Percentiles rank a stretch among this genome's conserved stretches.
These are phyloP conservation scores for Platalea minor DNA, from an alignment of 2,797 vertebrate species.

Conservation along the genomic window DNA sequence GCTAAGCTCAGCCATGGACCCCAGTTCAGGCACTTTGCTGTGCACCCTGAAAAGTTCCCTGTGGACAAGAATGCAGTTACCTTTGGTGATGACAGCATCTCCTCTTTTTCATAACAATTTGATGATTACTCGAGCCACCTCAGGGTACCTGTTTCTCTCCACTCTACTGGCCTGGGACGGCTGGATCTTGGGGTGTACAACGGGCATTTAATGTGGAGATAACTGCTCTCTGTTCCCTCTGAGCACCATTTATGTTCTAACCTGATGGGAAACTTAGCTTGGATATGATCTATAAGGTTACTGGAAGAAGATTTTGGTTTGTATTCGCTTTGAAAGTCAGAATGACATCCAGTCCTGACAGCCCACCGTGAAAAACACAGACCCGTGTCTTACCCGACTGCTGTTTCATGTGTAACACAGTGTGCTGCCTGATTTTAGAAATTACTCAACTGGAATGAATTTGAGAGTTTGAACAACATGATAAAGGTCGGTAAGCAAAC, in stretches of 20 bases:
- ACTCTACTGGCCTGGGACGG: not conserved
- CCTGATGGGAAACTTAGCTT: not conserved
- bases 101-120: not conserved
- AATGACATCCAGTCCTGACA: not conserved
- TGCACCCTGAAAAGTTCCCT: not conserved
- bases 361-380: not conserved
- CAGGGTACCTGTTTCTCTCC: not conserved
- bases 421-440: slow-evolving; percentile 55
- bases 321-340: slow-evolving; percentile 4
- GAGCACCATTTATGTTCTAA: not conserved
- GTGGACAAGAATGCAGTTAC: not conserved
- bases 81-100: not conserved
- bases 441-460: slow-evolving; percentile 61
- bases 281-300: not conserved
- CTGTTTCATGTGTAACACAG: slow-evolving; percentile 22
- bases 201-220: not conserved
- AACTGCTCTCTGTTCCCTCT: not conserved
- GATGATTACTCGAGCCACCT: not conserved
- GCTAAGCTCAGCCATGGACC: not conserved
- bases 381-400: not conserved
- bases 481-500: slow-evolving; percentile 46
- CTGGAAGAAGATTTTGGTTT: not conserved
- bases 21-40: not conserved
- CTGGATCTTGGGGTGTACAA: not conserved
- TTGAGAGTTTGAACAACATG: slow-evolving; percentile 38